phyloP scores from a whole-genome alignment of 2,113 vertebrate genomes.

The Lipophrys pholis region DNA sequence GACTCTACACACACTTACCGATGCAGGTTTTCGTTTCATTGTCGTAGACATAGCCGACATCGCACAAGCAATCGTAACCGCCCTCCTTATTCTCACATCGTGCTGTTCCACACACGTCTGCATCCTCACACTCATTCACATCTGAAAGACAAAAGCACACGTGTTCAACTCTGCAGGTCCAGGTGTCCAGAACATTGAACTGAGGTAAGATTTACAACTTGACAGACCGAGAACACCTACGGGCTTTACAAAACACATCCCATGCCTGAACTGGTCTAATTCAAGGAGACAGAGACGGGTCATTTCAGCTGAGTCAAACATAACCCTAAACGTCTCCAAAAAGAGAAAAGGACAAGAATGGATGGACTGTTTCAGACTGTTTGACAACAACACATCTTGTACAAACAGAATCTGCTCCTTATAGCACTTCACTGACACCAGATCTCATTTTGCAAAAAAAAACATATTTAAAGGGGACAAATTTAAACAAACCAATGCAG shows the following conservation, averaged over 20 bases:
- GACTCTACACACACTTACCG: slow-evolving; percentile 78
- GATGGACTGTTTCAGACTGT: not conserved
- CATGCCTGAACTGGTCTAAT: too few relatives aligned
- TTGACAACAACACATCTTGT: not conserved
- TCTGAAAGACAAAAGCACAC: slow-evolving; percentile 83
- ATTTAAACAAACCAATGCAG: not conserved
- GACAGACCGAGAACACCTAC: too few relatives aligned
- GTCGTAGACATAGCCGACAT: slow-evolving; percentile 87
- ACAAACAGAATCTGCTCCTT: not conserved
- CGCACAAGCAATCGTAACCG: slow-evolving; percentile 89
- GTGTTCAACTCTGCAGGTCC: not conserved
- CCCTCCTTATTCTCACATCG: slow-evolving; percentile 87
- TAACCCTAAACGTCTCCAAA: not conserved
- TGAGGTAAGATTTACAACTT: too few relatives aligned
- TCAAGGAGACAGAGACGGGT: too few relatives aligned
- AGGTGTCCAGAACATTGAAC: too few relatives aligned
- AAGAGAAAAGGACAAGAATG: not conserved
- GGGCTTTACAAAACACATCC: too few relatives aligned
- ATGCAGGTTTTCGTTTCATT: slow-evolving; percentile 85
- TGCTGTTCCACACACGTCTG: slow-evolving; percentile 88
- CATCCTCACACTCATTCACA: slow-evolving; percentile 87
- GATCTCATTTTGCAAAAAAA: not conserved
- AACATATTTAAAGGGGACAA: not conserved
- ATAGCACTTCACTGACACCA: not conserved
- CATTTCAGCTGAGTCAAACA: not conserved